These are phyloP conservation scores for Girardinichthys multiradiatus DNA, from an alignment of 2,113 vertebrate genomes.

Conservation along the genomic window DNA sequence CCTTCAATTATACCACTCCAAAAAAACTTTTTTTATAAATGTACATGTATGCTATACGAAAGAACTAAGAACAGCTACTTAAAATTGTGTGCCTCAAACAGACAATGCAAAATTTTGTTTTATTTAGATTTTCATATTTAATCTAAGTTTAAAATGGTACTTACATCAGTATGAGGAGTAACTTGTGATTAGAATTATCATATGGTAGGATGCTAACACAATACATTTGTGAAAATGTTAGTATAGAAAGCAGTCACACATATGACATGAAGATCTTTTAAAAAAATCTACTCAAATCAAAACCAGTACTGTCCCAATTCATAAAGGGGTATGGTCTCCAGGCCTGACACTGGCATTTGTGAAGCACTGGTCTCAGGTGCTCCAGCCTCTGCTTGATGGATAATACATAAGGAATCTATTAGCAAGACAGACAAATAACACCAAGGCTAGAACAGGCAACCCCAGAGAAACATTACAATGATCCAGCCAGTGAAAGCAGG, in stretches of 20 bases:
- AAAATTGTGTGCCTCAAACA: no score
- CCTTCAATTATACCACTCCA: no score
- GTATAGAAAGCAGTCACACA: no score
- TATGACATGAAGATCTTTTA: neutral
- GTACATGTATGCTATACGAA: no score
- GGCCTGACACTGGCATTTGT: constrained; percentile 16
- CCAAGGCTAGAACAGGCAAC: constrained; percentile 17
- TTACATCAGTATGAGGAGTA: neutral
- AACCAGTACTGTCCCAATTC: neutral
- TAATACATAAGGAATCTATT: constrained; percentile 48
- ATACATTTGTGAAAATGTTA: neutral
- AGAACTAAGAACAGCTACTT: no score
- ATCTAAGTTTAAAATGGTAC: neutral
- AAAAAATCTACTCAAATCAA: neutral
- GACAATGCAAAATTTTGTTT: no score
- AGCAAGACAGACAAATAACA: constrained; percentile 40
- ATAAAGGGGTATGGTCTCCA: constrained; percentile 6
- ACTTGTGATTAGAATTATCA: neutral
- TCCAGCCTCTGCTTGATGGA: constrained; percentile 19
- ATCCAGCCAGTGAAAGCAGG: constrained; percentile 7
- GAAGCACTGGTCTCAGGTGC: constrained; percentile 38
- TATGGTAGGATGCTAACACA: neutral
- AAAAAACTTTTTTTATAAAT: no score
- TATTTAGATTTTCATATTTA: no score
- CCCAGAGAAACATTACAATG: constrained; percentile 7